Percentiles rank a stretch among this genome's conserved stretches.
Evolutionary conservation across 2,113 vertebrate genomes (phyloP).

Genomic region (Dicaeum eximium): DNA sequence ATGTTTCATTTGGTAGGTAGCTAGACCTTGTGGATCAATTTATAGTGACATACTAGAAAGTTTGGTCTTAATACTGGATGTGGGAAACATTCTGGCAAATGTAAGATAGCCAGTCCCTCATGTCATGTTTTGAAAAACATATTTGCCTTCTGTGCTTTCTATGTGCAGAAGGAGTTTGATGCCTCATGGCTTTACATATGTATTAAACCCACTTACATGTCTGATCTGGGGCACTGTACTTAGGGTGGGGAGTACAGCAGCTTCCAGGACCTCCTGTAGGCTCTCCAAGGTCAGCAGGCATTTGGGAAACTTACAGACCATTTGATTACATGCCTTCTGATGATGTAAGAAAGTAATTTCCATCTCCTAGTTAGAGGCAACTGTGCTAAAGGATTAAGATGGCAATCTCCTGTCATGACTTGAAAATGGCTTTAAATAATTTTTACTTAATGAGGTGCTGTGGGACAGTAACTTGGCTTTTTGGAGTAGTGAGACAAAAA

Average conservation of each 20-base stretch:
- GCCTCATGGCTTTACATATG: fast-evolving
- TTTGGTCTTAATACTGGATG: background rate
- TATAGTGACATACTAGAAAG: background rate
- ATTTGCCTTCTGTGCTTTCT: background rate
- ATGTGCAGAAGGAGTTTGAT: background rate
- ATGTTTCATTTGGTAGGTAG: background rate
- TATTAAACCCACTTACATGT: background rate
- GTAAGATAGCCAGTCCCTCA: background rate
- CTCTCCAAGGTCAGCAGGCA: background rate
- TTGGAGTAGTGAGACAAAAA: background rate
- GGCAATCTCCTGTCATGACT: background rate
- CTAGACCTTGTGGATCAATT: background rate
- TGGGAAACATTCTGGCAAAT: background rate
- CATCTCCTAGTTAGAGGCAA: background rate
- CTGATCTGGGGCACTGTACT: background rate
- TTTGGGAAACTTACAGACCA: background rate
- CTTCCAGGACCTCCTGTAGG: background rate
- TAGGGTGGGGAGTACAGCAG: background rate
- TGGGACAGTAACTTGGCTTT: background rate
- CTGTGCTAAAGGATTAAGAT: background rate
- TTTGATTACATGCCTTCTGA: background rate
- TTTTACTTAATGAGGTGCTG: background rate
- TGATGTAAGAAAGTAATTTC: background rate
- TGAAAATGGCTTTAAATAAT: background rate
- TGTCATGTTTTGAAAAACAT: background rate